phyloP scores from a whole-genome alignment of 2,113 vertebrate species.

The Leptosomus discolor region DNA sequence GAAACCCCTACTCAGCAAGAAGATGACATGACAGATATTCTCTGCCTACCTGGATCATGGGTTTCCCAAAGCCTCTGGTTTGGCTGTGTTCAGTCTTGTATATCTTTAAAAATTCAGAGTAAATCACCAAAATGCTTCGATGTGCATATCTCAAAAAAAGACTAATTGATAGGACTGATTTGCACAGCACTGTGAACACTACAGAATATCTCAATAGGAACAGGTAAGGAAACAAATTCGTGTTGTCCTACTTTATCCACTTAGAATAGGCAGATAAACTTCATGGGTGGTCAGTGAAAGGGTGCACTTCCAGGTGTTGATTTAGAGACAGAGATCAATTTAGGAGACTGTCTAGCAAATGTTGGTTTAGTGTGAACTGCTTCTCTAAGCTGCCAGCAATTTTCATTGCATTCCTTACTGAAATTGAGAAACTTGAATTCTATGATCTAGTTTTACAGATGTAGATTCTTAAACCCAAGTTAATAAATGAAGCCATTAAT shows the following conservation, averaged over 20 bases:
- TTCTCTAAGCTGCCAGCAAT: background rate
- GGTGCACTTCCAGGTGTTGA: background rate
- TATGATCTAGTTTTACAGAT: background rate
- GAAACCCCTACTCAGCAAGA: background rate
- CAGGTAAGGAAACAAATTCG: background rate
- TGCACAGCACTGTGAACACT: background rate
- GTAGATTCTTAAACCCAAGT: background rate
- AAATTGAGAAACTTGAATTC: background rate
- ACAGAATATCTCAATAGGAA: background rate
- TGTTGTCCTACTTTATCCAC: background rate
- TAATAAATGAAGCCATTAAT: background rate
- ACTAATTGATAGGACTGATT: background rate
- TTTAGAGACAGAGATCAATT: background rate
- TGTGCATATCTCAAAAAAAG: background rate
- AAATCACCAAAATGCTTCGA: background rate
- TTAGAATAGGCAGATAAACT: background rate
- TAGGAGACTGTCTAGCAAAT: background rate
- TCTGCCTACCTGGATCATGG: background rate
- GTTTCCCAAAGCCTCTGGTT: background rate
- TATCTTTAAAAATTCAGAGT: background rate
- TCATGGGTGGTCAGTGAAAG: background rate
- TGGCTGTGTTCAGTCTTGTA: background rate
- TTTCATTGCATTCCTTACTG: background rate
- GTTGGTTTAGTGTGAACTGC: background rate
- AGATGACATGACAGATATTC: background rate